Percentiles rank a stretch among this genome's conserved stretches.
Evolutionary conservation across 2,888 invertebrate species (phyloP).

Genomic region (Cryptocheilus praepositus): DNA sequence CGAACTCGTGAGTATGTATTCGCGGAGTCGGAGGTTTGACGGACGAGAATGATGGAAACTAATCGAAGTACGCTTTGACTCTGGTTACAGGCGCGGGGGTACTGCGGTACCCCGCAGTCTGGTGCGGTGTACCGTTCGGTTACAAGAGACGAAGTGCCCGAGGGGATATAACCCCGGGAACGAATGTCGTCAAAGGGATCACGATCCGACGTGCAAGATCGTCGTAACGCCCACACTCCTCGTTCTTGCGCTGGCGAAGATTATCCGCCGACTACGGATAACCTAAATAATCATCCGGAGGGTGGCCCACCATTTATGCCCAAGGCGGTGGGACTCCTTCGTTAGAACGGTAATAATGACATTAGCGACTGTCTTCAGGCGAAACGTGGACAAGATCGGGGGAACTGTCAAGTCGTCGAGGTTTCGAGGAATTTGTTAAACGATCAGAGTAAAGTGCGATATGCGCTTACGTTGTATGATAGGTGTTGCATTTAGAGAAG

Average conservation of each 20-base stretch:
- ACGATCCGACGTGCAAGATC: slow-evolving; percentile 22
- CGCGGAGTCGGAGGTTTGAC: slow-evolving; percentile 17
- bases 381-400: background rate
- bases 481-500: too few relatives aligned
- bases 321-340: slow-evolving; percentile 46
- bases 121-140: slow-evolving; percentile 29
- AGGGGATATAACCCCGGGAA: slow-evolving; percentile 49
- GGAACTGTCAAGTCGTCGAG: too few relatives aligned
- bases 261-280: slow-evolving; percentile 47
- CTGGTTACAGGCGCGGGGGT: slow-evolving; percentile 31
- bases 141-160: slow-evolving; percentile 45
- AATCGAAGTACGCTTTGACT: slow-evolving; percentile 45
- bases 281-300: slow-evolving; percentile 57
- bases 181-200: slow-evolving; percentile 51
- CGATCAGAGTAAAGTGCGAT: too few relatives aligned
- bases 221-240: background rate
- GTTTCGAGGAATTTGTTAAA: too few relatives aligned
- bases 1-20: too few relatives aligned
- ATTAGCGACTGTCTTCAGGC: slow-evolving; percentile 46
- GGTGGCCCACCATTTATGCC: background rate
- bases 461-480: too few relatives aligned
- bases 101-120: slow-evolving; percentile 33
- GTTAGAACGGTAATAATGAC: slow-evolving; percentile 65
- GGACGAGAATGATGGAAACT: slow-evolving; percentile 42
- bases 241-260: slow-evolving; percentile 43